These are phyloP conservation scores for Dicyrtoma fusca DNA, from an alignment of 2,888 invertebrate species.

Conservation along the genomic window DNA sequence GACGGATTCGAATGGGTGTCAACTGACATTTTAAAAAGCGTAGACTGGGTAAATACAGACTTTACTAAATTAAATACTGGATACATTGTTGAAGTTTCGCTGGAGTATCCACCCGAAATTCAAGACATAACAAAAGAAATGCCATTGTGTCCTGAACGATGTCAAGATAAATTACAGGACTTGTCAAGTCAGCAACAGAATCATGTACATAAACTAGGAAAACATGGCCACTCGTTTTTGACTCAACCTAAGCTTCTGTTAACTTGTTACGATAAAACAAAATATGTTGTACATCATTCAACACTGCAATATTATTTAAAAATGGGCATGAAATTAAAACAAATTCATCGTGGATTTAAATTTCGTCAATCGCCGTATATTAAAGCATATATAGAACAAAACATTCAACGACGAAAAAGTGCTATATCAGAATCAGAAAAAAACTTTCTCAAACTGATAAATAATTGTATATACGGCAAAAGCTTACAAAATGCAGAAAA, in stretches of 20 bases:
- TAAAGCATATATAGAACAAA: not conserved
- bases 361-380: not conserved
- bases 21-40: not conserved
- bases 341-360: not conserved
- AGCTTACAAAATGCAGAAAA: no score
- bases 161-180: not conserved
- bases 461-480: no score
- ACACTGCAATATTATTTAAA: not conserved
- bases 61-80: not conserved
- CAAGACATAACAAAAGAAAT: not conserved
- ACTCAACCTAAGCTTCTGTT: not conserved
- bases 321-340: not conserved
- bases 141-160: not conserved
- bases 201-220: not conserved
- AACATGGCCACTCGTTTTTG: not conserved
- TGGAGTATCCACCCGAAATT: not conserved
- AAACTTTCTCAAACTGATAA: no score
- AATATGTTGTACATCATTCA: not conserved
- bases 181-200: not conserved
- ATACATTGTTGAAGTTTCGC: not conserved
- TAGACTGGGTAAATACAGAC: not conserved
- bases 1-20: not conserved
- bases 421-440: not conserved
- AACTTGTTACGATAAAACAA: conserved; percentile 1
- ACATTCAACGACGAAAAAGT: not conserved